A percentile compares a stretch with the other conserved stretches of the same genome.
Conservation (phyloP, 30 jellyfish, hydroid and myxozoan genomes). For the Cassiopea xamachana region DNA sequence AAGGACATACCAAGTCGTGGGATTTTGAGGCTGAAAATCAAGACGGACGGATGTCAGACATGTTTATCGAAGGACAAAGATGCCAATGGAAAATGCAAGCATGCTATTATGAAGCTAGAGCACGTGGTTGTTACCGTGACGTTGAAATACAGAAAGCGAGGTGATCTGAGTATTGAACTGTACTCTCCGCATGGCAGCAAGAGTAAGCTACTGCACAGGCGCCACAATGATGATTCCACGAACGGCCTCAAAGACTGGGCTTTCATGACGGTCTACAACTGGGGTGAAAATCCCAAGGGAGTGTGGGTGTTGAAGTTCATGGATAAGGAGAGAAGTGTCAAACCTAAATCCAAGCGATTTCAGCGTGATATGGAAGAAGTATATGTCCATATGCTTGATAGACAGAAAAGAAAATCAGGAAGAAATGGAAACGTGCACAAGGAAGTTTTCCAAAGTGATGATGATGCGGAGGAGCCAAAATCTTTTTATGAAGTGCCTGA, state of each 20-base stretch:
- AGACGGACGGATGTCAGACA: constrained; percentile 95
- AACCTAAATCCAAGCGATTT: neutral
- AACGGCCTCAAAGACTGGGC: constrained; percentile 97
- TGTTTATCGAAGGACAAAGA: constrained; percentile 62
- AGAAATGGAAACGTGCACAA: constrained; percentile 2
- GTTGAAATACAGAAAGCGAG: constrained; percentile 84
- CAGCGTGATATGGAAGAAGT: constrained; percentile 93
- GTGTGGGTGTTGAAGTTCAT: constrained; percentile 89
- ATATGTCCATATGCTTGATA: constrained; percentile 82
- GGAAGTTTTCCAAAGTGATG: constrained; percentile 47
- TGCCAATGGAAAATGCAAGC: constrained; percentile 85
- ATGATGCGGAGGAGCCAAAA: constrained; percentile 4
- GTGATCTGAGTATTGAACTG: constrained; percentile 88
- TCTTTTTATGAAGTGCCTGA: constrained; percentile 27
- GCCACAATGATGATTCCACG: constrained; percentile 79
- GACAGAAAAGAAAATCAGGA: constrained; percentile 68
- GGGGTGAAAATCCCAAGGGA: constrained; percentile 99
- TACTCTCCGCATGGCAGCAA: constrained; percentile 88
- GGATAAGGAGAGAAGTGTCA: constrained; percentile 47
- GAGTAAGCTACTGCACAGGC: constrained; percentile 87
- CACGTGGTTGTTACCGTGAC: constrained; percentile 98
- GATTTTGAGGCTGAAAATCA: constrained; percentile 70
- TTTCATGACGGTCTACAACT: constrained; percentile 95
- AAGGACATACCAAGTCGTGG: constrained; percentile 85
- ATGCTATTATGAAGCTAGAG: constrained; percentile 92